These are phyloP conservation scores for Podilymbus podiceps DNA, from an alignment of 2,113 vertebrate genomes.

Conservation along the genomic window DNA sequence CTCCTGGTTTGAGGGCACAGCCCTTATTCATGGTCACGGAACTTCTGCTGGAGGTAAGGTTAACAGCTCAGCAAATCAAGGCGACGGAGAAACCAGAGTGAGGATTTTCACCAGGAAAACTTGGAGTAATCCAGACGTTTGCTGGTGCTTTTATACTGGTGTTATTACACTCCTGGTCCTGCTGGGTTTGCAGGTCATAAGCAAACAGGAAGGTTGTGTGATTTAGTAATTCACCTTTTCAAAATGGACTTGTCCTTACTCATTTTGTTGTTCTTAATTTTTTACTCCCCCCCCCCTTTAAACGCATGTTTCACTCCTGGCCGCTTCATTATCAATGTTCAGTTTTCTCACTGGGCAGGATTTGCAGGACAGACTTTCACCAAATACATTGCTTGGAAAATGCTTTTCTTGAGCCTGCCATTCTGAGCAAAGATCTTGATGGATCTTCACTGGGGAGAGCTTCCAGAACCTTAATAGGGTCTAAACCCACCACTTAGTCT, in stretches of 20 bases:
- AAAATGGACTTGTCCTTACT: not conserved
- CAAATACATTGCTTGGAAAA: not conserved
- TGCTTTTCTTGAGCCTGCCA: not conserved
- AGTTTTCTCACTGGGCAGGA: not conserved
- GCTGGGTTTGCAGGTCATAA: not conserved
- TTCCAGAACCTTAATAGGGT: not conserved
- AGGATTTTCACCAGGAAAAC: not conserved
- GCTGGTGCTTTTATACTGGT: not conserved
- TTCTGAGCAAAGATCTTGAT: not conserved
- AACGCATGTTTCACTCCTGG: not conserved
- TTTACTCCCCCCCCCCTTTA: too few species aligned
- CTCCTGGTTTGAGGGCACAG: too few species aligned
- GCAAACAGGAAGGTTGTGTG: not conserved
- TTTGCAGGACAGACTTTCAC: not conserved
- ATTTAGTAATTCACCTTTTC: not conserved
- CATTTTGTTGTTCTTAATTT: not conserved
- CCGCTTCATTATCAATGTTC: not conserved
- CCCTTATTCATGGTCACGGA: not conserved
- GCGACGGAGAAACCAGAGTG: not conserved
- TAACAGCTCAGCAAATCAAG: not conserved
- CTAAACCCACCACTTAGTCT: not conserved
- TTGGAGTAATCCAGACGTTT: not conserved
- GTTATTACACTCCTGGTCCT: not conserved
- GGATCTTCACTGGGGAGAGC: not conserved
- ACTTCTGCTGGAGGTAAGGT: not conserved